A percentile compares a stretch with the other conserved stretches of the same genome.
phyloP scores from a whole-genome alignment of 2,888 invertebrate species.

The Hirtodrosophila histrioides region DNA sequence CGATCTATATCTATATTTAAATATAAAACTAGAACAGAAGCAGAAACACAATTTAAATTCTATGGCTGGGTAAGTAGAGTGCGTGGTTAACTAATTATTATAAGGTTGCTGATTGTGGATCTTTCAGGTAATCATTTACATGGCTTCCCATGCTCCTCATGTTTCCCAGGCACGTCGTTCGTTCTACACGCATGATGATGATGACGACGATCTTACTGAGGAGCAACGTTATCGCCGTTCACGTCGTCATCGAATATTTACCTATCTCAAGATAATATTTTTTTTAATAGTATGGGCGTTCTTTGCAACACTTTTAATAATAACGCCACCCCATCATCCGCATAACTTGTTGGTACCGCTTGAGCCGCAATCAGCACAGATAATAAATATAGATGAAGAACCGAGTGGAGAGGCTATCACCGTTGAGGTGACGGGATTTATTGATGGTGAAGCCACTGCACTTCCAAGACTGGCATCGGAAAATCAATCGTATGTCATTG shows the following conservation, averaged over 20 bases:
- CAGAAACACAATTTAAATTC: conserved; percentile 1
- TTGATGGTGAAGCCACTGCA: conserved; percentile 20
- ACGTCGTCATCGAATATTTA: not conserved
- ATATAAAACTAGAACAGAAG: not conserved
- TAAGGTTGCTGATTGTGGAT: not conserved
- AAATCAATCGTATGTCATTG: not conserved
- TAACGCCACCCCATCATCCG: not conserved
- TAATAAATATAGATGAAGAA: not conserved
- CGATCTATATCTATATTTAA: not conserved
- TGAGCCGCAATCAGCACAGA: not conserved
- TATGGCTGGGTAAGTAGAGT: conserved; percentile 15
- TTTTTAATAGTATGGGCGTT: conserved; percentile 29
- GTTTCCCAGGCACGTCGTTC: conserved; percentile 31
- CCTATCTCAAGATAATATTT: conserved; percentile 10
- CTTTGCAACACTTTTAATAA: conserved; percentile 20
- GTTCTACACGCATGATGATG: conserved; percentile 7
- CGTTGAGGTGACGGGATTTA: conserved; percentile 18
- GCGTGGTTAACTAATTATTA: not conserved
- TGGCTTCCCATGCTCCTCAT: conserved; percentile 8
- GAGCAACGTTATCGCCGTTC: conserved; percentile 11
- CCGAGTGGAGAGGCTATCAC: not conserved
- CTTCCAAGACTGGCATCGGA: not conserved
- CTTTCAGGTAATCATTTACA: not conserved
- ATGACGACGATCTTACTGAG: conserved; percentile 10
- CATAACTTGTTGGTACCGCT: conserved; percentile 1